Evolutionary conservation across 2,888 invertebrate genomes (phyloP).

Genomic region (Lepidonotus clava): DNA sequence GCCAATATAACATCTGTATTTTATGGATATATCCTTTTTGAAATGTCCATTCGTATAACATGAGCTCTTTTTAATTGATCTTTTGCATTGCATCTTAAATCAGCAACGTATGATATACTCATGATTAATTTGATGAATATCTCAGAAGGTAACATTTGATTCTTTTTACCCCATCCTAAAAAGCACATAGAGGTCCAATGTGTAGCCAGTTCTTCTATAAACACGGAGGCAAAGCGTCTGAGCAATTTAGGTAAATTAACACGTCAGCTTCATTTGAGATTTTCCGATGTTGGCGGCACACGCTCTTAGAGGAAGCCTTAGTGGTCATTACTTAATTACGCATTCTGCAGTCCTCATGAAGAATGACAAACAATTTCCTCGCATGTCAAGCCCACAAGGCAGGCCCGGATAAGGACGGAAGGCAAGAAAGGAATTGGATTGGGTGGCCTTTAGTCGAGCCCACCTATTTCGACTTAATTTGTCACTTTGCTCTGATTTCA

Average conservation of each 20-base stretch:
- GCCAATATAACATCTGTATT: too few relatives aligned
- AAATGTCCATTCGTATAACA: too few relatives aligned
- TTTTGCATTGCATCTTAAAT: too few relatives aligned
- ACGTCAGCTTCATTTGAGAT: background rate
- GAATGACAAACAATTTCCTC: constrained; percentile 8
- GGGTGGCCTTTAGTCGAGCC: constrained; percentile 11
- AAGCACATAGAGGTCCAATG: too few relatives aligned
- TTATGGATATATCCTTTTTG: too few relatives aligned
- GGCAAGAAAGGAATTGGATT: background rate
- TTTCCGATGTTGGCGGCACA: background rate
- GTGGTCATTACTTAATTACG: constrained; percentile 12
- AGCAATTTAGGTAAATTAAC: background rate
- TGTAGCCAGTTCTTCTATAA: too few relatives aligned
- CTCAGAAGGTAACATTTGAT: too few relatives aligned
- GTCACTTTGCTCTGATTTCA: constrained; percentile 3
- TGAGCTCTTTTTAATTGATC: too few relatives aligned
- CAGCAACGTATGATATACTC: too few relatives aligned
- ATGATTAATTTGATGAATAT: too few relatives aligned
- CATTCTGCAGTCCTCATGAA: background rate
- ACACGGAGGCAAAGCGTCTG: too few relatives aligned
- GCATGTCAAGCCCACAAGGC: constrained; percentile 39
- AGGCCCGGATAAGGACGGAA: background rate
- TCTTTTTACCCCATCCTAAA: too few relatives aligned
- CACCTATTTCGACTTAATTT: constrained; percentile 20
- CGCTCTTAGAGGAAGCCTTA: background rate